Percentiles rank a stretch among this genome's conserved stretches.
phyloP scores from a whole-genome alignment of 2,113 vertebrate genomes.

The Lethenteron camtschaticum region DNA sequence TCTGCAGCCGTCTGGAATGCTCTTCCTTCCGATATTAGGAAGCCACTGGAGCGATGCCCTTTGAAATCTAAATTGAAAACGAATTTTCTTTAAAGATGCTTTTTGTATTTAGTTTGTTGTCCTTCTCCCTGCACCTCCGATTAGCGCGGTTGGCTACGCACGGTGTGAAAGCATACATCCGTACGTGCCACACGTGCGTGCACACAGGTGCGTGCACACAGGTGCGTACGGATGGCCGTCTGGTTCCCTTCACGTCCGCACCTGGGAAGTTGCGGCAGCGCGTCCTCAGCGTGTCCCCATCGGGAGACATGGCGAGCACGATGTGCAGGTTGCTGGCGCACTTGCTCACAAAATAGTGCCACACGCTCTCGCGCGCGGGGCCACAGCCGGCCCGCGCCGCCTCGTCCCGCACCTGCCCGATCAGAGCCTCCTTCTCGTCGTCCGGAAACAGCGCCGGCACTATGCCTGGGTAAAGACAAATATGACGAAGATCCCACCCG shows the following conservation, averaged over 20 bases:
- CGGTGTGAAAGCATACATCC: no score
- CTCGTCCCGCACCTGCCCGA: constrained; percentile 46
- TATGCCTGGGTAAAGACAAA: constrained; percentile 32
- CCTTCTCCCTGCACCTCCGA: no score
- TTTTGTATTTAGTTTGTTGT: no score
- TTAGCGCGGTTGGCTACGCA: no score
- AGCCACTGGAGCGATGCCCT: no score
- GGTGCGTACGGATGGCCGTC: no score
- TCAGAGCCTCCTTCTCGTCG: constrained; percentile 55
- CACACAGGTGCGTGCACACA: no score
- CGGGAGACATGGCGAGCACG: constrained; percentile 73
- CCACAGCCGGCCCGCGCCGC: constrained; percentile 34
- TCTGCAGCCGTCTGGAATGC: no score
- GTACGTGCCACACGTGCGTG: no score
- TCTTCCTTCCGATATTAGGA: no score
- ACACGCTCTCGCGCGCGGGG: constrained; percentile 57
- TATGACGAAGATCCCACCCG: neutral
- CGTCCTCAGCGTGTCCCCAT: constrained; percentile 51
- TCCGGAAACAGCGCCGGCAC: constrained; percentile 75
- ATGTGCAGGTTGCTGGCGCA: constrained; percentile 71
- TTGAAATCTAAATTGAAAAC: no score
- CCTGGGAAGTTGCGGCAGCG: constrained; percentile 92
- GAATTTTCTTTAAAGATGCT: no score
- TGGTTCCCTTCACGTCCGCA: constrained; percentile 13
- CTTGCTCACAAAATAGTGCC: constrained; percentile 76